These are phyloP conservation scores for Spodoptera picta DNA, from an alignment of 2,888 invertebrate species.

Conservation along the genomic window DNA sequence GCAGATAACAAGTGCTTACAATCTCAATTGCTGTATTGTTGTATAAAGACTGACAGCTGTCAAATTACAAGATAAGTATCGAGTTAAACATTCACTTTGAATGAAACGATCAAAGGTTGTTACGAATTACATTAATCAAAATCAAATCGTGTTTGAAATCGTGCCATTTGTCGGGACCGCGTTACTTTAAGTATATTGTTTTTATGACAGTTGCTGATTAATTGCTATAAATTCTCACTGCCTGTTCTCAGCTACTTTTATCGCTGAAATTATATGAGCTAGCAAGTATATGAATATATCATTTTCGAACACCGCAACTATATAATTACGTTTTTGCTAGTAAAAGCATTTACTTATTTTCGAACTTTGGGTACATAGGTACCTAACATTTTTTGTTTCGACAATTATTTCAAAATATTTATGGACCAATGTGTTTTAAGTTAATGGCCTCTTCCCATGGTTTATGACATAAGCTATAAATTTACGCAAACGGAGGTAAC, in stretches of 20 bases:
- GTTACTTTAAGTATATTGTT: conserved; percentile 16
- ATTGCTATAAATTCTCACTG: conserved; percentile 3
- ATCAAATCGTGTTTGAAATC: conserved; percentile 40
- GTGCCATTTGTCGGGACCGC: conserved; percentile 44
- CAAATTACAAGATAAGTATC: conserved; percentile 63
- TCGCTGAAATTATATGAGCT: no score
- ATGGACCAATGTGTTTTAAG: no score
- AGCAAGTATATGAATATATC: no score
- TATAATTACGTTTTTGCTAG: no score
- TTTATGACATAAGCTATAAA: no score
- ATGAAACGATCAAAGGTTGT: conserved; percentile 29
- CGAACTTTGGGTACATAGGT: no score
- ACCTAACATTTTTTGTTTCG: no score
- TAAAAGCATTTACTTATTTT: no score
- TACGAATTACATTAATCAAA: conserved; percentile 57
- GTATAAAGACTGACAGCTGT: conserved; percentile 64
- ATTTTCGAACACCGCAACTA: no score
- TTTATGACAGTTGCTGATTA: conserved; percentile 28
- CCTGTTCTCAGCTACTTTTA: no score
- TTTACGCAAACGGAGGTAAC: conserved; percentile 30
- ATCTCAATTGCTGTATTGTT: conserved; percentile 58
- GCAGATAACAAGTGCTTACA: conserved; percentile 55
- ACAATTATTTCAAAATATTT: no score
- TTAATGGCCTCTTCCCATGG: no score
- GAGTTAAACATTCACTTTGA: conserved; percentile 55